phyloP scores from a whole-genome alignment of 2,888 invertebrate genomes.

The Sepiola atlantica region DNA sequence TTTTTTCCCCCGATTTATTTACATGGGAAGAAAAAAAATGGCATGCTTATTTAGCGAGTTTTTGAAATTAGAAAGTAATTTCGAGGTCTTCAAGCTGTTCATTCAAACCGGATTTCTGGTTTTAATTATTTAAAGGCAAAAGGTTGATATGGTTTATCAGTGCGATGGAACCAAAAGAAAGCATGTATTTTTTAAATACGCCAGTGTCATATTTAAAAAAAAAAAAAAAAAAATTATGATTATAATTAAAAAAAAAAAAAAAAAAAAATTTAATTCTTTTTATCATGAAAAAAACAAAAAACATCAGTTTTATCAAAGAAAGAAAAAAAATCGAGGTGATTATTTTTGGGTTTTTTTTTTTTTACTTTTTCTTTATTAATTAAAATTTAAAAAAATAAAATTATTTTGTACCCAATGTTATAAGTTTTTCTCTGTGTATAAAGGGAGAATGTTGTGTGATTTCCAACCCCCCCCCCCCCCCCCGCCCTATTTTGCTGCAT shows the following conservation, averaged over 20 bases:
- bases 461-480: background rate
- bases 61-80: too few relatives aligned
- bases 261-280: too few relatives aligned
- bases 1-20: too few relatives aligned
- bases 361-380: constrained; percentile 12
- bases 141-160: too few relatives aligned
- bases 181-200: too few relatives aligned
- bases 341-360: background rate
- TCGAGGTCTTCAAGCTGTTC: too few relatives aligned
- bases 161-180: too few relatives aligned
- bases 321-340: background rate
- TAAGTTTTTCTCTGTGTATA: constrained; percentile 32
- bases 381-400: constrained; percentile 3
- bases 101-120: too few relatives aligned
- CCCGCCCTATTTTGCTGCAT: background rate
- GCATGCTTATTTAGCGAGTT: too few relatives aligned
- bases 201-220: background rate
- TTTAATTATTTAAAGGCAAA: too few relatives aligned
- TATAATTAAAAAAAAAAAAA: background rate
- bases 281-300: background rate
- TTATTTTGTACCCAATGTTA: constrained; percentile 32
- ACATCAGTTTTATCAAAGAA: background rate
- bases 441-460: background rate
- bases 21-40: too few relatives aligned
- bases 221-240: too few relatives aligned